Conservation (phyloP, 2,797 vertebrate species). For the Ibycter americanus region DNA sequence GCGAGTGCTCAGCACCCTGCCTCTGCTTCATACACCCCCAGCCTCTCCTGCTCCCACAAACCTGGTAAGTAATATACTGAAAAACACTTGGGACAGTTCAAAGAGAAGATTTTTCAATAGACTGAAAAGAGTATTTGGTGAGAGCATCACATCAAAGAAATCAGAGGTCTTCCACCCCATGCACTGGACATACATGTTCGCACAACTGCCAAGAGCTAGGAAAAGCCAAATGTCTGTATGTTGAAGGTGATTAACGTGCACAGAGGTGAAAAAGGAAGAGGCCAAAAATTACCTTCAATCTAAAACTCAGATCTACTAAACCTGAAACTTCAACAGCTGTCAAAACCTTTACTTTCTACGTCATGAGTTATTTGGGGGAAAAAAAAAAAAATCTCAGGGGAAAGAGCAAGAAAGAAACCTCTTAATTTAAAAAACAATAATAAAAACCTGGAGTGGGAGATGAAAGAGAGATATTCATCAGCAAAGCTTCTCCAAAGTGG, state of each 20-base stretch:
- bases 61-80: fast-evolving
- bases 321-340: neutral
- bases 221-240: neutral
- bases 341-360: neutral
- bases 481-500: neutral
- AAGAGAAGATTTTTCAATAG: neutral
- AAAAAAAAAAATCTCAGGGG: neutral
- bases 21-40: neutral
- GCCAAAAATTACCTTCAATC: neutral
- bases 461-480: neutral
- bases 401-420: neutral
- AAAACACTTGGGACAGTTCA: neutral
- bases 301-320: neutral
- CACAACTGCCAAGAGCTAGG: neutral
- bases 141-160: neutral
- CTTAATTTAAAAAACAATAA: neutral
- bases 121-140: neutral
- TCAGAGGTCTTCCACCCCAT: neutral
- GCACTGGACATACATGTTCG: fast-evolving
- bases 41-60: neutral
- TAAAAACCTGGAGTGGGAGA: neutral
- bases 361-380: neutral
- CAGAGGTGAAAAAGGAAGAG: neutral
- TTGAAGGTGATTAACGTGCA: neutral
- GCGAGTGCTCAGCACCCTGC: neutral